Conservation (phyloP, 2,113 vertebrate species). For the Chauna torquata region DNA sequence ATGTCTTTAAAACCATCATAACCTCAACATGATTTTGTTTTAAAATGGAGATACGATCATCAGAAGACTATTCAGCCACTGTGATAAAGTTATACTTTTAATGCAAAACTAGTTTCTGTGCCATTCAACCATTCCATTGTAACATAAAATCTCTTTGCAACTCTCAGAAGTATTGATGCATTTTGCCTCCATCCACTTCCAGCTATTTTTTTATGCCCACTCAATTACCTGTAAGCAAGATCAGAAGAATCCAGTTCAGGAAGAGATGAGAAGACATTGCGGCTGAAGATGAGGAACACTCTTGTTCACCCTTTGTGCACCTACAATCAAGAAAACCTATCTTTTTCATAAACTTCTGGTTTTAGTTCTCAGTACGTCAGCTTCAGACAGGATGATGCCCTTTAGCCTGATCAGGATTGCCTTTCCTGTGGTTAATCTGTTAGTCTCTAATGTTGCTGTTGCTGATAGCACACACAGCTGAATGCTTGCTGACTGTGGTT, state of each 20-base stretch:
- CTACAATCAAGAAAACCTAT: neutral
- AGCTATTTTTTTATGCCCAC: neutral
- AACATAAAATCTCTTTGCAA: neutral
- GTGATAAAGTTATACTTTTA: neutral
- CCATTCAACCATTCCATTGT: accelerated
- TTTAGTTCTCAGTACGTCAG: neutral
- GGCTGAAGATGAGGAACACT: neutral
- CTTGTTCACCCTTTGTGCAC: neutral
- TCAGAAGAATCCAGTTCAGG: neutral
- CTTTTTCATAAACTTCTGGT: neutral
- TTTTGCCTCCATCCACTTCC: neutral
- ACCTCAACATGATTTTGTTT: neutral
- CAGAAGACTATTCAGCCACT: neutral
- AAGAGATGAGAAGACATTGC: neutral
- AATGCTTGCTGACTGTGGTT: neutral
- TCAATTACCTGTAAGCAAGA: slow-evolving; percentile 62
- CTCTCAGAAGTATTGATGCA: neutral
- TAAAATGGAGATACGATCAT: neutral
- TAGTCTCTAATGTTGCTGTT: neutral
- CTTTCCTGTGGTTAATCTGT: neutral
- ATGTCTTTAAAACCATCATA: neutral
- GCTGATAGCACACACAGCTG: accelerated
- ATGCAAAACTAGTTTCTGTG: neutral
- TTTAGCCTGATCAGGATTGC: neutral
- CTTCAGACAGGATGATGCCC: neutral